These are phyloP conservation scores for Andrena fulva DNA, from an alignment of 2,888 invertebrate species.

Conservation along the genomic window DNA sequence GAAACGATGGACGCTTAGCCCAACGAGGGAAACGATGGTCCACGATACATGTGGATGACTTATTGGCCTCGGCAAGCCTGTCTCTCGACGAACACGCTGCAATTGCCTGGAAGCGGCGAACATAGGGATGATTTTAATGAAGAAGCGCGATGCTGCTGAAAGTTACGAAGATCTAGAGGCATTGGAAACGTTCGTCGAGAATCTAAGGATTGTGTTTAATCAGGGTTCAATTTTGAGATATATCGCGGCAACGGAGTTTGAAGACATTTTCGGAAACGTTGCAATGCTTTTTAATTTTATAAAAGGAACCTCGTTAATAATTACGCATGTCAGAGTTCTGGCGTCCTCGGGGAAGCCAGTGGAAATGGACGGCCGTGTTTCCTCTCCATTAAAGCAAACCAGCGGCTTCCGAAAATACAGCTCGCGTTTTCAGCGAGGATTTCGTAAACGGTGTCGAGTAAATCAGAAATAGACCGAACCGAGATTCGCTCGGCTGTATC, in stretches of 20 bases:
- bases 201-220: too few species aligned
- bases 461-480: constrained; percentile 52
- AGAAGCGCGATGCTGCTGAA: too few species aligned
- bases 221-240: neutral
- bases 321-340: too few species aligned
- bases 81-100: too few species aligned
- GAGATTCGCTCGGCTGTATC: constrained; percentile 25
- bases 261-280: too few species aligned
- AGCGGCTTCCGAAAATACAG: constrained; percentile 34
- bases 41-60: neutral
- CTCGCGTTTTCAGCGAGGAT: constrained; percentile 28
- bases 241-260: neutral
- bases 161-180: too few species aligned
- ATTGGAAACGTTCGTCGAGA: too few species aligned
- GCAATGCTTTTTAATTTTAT: too few species aligned
- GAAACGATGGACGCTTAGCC: neutral
- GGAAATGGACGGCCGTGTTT: constrained; percentile 5
- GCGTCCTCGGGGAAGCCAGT: neutral
- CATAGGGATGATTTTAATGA: too few species aligned
- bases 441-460: constrained; percentile 53
- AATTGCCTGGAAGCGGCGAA: too few species aligned
- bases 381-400: constrained; percentile 18
- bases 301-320: too few species aligned
- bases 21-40: neutral
- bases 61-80: neutral